Evolutionary conservation across 2,113 vertebrate species (phyloP), one percentile per base, ranked within the genome.

Genomic region (Montifringilla adamsi): DNA sequence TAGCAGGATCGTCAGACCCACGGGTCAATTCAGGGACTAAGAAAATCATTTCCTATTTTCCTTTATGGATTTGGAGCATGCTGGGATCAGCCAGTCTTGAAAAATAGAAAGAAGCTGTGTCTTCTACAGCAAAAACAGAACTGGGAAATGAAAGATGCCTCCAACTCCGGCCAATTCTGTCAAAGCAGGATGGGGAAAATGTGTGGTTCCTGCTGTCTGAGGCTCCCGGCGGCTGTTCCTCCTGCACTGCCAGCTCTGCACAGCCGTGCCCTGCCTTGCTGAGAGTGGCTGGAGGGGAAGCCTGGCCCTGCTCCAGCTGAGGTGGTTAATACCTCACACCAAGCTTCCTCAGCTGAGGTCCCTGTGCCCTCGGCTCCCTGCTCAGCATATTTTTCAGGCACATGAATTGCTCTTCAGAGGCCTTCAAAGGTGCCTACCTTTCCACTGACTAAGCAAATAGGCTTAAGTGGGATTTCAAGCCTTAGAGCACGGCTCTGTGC

Each of bases 11-110:
- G 10, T 75, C 89, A 94, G 68, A 87, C 88, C 94, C 95, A 87
- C 5, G 21, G 94, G 95, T 95, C 95, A 97, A 55, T 89, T 92
- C 93, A 95, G 94, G 87, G 94, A 94, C 93, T 95, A 95, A 95
- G 94, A 92, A 96, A 96, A 96, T 97, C 63, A 96, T 96, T 95
- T 97, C 93, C 88, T 95, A 93, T 96, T 96, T 96, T 88, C 96
- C 83, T 96, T 97, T 91, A 93, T 72, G 93, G 82, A 89, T 93
- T 85, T 92, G 89, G 92, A 94, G 86, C 92, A 93, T 2, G 87
- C 96, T 97, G 95, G 87, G 90, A 95, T 84, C 91, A 87, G 88
- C 91, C 93, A 84, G 95, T 90, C 89, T 96, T 95, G 92, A 88
- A 96, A 97, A 95, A 96, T 28, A 95, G 86, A 97, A 93, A 94